phyloP scores from a whole-genome alignment of 2,113 vertebrate species.

The Chaetodon trifascialis region DNA sequence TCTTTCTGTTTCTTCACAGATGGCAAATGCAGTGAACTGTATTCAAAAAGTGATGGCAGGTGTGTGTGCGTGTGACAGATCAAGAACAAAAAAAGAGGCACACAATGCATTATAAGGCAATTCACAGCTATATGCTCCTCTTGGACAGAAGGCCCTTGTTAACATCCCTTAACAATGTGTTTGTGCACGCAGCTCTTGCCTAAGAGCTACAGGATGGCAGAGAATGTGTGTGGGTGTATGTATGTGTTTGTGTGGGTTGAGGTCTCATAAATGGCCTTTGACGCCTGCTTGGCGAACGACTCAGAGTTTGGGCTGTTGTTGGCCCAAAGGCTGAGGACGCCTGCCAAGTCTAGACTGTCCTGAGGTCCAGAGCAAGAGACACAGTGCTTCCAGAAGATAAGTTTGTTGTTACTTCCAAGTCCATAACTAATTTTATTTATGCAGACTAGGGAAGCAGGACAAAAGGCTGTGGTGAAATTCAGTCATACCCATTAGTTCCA shows the following conservation, averaged over 20 bases:
- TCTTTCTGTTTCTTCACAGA: not conserved
- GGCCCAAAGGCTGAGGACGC: slow-evolving; percentile 13
- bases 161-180: slow-evolving; percentile 5
- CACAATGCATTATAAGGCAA: too few species aligned
- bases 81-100: not conserved
- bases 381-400: slow-evolving; percentile 17
- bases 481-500: not conserved
- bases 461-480: slow-evolving; percentile 7
- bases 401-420: slow-evolving; percentile 25
- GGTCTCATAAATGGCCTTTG: slow-evolving; percentile 37
- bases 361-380: slow-evolving; percentile 13
- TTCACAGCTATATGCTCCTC: not conserved
- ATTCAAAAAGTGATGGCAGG: not conserved
- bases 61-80: slow-evolving; percentile 1
- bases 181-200: not conserved
- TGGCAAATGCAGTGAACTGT: not conserved
- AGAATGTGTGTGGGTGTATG: not conserved
- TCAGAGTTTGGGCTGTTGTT: slow-evolving; percentile 29
- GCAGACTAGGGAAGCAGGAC: slow-evolving; percentile 14
- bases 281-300: slow-evolving; percentile 13
- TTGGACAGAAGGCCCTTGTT: slow-evolving; percentile 21
- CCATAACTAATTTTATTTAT: slow-evolving; percentile 29
- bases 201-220: not conserved
- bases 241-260: not conserved
- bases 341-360: slow-evolving; percentile 36